Evolutionary conservation across 2,113 vertebrate species (phyloP), one percentile per base, ranked within the genome.

Genomic region (Ascaphus truei): DNA sequence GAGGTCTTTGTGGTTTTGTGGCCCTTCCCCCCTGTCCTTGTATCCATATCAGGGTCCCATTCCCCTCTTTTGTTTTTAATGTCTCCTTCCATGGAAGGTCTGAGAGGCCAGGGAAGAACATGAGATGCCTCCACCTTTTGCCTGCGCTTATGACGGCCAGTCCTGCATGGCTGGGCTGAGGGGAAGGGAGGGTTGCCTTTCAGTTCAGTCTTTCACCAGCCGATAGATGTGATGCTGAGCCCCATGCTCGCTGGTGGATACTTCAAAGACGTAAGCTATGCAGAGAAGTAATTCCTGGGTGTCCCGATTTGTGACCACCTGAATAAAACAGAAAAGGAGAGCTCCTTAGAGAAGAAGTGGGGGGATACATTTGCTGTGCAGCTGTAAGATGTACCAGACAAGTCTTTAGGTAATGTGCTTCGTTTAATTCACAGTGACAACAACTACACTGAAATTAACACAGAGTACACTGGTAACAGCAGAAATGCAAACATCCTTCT

Each of bases 291-390:
- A 64, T 43, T 88, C 85, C 68, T 88, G 83, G 18, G 86, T 88
- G 39, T 88, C 85, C 62, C 84, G 75, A 75, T 85, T 85, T 6
- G 83, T 86, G 56, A 88, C 83, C 67, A 86, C 83, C 86, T 88
- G 34, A 15, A 52, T 12, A 7, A 34, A 48, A 33, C 47, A 22
- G 20, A 8, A 7, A 5, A 20, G n/a, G 9, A 22, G 5, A 47
- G 22, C 3, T 9, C 7, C 9, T 8, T n/a, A n/a, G n/a, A n/a
- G n/a, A n/a, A n/a, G 25, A 15, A 12, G 22, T n/a, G n/a, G n/a
- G n/a, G n/a, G n/a, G n/a, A n/a, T n/a, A n/a, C n/a, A n/a, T n/a
- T n/a, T n/a, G n/a, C n/a, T n/a, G n/a, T n/a, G n/a, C n/a, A n/a
- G n/a, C n/a, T n/a, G n/a, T n/a, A n/a, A n/a, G n/a, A n/a, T n/a